A percentile compares a stretch with the other conserved stretches of the same genome.
phyloP scores from a whole-genome alignment of 2,113 vertebrate species.

The Cygnus buccinator region DNA sequence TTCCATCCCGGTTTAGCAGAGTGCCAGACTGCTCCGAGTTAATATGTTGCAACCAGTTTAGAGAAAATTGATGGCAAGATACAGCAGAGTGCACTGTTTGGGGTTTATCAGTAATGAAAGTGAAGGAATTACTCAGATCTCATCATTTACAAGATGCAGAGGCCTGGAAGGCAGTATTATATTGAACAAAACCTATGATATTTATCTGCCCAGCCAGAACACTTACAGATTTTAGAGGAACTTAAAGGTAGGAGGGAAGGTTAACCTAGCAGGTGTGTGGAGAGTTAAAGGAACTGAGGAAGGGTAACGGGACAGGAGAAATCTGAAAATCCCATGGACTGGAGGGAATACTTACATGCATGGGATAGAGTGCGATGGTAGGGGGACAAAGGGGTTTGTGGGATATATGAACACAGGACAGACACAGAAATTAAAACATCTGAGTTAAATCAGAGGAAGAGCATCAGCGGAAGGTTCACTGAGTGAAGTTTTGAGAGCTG shows the following conservation, averaged over 20 bases:
- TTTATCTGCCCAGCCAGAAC: neutral
- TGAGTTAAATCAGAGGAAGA: neutral
- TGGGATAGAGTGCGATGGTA: neutral
- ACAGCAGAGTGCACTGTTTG: neutral
- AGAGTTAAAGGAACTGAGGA: neutral
- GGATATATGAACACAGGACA: neutral
- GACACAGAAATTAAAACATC: neutral
- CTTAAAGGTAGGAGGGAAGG: neutral
- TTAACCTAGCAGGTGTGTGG: neutral
- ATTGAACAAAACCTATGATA: neutral
- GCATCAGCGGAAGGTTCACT: neutral
- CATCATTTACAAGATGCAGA: neutral
- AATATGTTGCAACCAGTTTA: neutral
- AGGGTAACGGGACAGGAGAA: neutral
- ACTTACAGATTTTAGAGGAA: neutral
- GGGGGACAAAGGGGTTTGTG: neutral
- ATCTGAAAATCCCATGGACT: neutral
- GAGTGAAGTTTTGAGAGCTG: neutral
- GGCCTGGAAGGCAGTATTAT: neutral
- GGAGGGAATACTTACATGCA: neutral
- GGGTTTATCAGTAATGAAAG: neutral
- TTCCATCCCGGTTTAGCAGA: neutral
- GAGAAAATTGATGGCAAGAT: constrained; percentile 21
- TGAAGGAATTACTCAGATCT: neutral
- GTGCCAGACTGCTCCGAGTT: neutral